Evolutionary conservation across 2,888 invertebrate species (phyloP), one percentile per base, ranked within the genome.

Genomic region (Pedicia rivosa): DNA sequence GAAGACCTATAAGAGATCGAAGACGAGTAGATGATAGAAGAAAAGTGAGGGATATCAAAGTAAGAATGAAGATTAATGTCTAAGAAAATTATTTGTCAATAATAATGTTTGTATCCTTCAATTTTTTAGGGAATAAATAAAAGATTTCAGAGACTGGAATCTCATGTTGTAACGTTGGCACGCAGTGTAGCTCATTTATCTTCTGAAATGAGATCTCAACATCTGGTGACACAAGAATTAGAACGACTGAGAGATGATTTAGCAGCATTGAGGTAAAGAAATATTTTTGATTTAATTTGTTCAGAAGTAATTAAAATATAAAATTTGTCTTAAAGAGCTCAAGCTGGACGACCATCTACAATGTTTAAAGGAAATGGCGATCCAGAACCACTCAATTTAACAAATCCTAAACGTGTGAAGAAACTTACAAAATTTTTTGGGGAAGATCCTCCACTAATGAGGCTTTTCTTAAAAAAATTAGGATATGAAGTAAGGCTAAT

Each of bases 361-460:
- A 25, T 43, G 9, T 44, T 41, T 19, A 31, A 26, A 30, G 62
- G 2, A 57, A 66, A 31, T 19, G 46, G 50, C 48, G 65, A 50
- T 53, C 65, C 65, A 42, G 78, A 77, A 52, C 65, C 77, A 31
- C 76, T 72, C 47, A 76, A 77, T 36, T 70, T 88, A 50, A 81
- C 86, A 46, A 87, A 88, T 62, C 88, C 88, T 0, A 78, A 78
- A 44, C 67, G 87, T 42, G 86, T 90, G 14, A 83, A 83, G 57
- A 78, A 90, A 50, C 68, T 90, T 44, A 88, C 87, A 40, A 84
- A 87, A 69, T 90, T 91, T 68, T 91, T 91, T 65, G 91, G 90
- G 17, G 83, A 86, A 57, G 90, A 91, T 59, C 90, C 90, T 20
- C 90, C 90, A 8, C 69, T 90, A 45, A 74, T 90, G 62, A 70